Conservation (phyloP, 2,113 vertebrate species). For the Alexandromys fortis region DNA sequence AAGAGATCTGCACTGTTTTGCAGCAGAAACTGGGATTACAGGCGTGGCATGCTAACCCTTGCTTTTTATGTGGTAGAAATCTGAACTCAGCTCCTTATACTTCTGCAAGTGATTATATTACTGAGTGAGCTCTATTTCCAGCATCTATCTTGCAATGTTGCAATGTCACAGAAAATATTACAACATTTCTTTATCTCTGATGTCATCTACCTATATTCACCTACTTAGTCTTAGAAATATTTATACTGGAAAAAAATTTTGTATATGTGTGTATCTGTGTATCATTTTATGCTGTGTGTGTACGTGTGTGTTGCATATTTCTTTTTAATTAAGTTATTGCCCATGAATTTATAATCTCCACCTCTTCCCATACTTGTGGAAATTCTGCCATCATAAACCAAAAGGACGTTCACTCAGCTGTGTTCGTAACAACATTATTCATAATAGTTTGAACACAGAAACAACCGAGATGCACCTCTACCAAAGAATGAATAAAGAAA, state of each 20-base stretch:
- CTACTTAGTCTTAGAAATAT: neutral
- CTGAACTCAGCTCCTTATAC: neutral
- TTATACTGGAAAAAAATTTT: neutral
- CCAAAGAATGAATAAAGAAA: no score
- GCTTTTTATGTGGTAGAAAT: neutral
- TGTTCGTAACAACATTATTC: no score
- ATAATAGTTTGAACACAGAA: no score
- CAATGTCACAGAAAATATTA: neutral
- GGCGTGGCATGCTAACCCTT: accelerated
- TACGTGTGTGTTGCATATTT: neutral
- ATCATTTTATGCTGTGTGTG: neutral
- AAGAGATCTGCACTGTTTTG: neutral
- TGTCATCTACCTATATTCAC: no score
- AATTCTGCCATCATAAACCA: neutral
- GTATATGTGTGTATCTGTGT: neutral
- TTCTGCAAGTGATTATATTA: neutral
- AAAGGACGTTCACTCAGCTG: no score
- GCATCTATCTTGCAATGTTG: neutral
- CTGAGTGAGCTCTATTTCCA: neutral
- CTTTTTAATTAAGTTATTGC: neutral
- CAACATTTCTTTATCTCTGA: neutral
- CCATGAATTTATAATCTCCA: neutral
- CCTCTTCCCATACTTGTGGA: neutral
- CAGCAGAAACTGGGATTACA: neutral
- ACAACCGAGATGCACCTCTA: no score